Base-by-base conservation (phyloP, 2,797 vertebrate genomes). In the Sylvilagus floridanus region DNA sequence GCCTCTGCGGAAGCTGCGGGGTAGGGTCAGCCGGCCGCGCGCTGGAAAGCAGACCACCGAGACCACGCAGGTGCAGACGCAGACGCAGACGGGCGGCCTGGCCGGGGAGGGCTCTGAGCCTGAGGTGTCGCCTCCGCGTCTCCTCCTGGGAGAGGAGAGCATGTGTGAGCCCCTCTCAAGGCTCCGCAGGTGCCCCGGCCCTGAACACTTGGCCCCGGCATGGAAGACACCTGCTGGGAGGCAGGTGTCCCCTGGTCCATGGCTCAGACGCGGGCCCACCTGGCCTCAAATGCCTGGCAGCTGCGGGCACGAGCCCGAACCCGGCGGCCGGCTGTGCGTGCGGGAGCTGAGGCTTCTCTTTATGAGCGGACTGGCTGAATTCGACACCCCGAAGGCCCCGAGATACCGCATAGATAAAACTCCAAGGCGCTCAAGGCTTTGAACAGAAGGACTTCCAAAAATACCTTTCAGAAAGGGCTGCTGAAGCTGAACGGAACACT, bases 391-490 rank as follows among this genome's bases (percentile, higher is more conserved):
- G 91, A 32, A 84, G 84, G 88, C 30, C 30, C 87, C 72, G 94
- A 97, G 87, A 96, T 96, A 97, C 90, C 1, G 0, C 69, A 35
- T 0, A 95, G 95, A 97, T 97, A 96, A 95, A 83, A 94, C 84
- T 87, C 77, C 35, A 89, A 50, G 92, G 93, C 93, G 71, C 75
- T 90, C 81, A 94, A 93, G 92, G 8, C 50, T 95, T 91, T 97
- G 94, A 95, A 69, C 9, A 2, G 96, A 97, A 98, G 95, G 96
- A 32, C 32, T 95, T 97, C 95, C 97, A 96, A 97, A 98, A 97
- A 96, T 96, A 96, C 26, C 30, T 95, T n/a, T 88, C 69, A 91
- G 84, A 73, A 92, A 88, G 69, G 30, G 54, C 26, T 16, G 32
- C 96, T 91, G 35, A 52, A 94, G 77, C 85, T 69, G 87, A 95